Conservation (phyloP, 1,140 invertebrate genomes). For the Oedothorax gibbosus region DNA sequence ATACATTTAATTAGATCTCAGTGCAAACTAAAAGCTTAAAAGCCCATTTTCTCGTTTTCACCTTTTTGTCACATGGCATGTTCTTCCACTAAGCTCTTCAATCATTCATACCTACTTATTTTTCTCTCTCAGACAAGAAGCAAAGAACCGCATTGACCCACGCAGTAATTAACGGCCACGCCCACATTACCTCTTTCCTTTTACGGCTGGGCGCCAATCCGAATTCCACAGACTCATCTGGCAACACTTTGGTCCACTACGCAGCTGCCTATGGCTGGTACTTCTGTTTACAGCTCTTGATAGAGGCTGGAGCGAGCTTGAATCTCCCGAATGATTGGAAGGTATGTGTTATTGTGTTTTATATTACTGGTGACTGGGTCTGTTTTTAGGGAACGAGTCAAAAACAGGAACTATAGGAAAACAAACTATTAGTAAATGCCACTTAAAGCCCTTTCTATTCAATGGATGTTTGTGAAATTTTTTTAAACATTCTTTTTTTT, state of each 20-base stretch:
- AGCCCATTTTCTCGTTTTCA: no score
- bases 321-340: conserved; percentile 72
- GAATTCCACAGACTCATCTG: conserved; percentile 70
- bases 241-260: conserved; percentile 73
- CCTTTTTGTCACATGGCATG: no score
- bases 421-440: not conserved
- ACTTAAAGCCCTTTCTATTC: not conserved
- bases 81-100: no score
- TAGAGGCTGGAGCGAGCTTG: conserved; percentile 70
- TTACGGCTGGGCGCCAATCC: conserved; percentile 71
- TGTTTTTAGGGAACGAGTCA: no score
- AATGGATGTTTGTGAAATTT: not conserved
- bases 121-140: conserved; percentile 68
- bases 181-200: conserved; percentile 71
- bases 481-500: not conserved
- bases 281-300: conserved; percentile 70
- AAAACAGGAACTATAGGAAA: no score
- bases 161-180: conserved; percentile 73
- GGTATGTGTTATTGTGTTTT: conserved; percentile 64
- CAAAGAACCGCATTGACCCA: conserved; percentile 71
- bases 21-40: no score
- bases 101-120: not conserved
- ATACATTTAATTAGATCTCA: no score
- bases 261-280: conserved; percentile 74
- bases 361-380: not conserved